These are phyloP conservation scores for Platerodrilus igneus DNA, from an alignment of 2,888 invertebrate species.

Conservation along the genomic window DNA sequence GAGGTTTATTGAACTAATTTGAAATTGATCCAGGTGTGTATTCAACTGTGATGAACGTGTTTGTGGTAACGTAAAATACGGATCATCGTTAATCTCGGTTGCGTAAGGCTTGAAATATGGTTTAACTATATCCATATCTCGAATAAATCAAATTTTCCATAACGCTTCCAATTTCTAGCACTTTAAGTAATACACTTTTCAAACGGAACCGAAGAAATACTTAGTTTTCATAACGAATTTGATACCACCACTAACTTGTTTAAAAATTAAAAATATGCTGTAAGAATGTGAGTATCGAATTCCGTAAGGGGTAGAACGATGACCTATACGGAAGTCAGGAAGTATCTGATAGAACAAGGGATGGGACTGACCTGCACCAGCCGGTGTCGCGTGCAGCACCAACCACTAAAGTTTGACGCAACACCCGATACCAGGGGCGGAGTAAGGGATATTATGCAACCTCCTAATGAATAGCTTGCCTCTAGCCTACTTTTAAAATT, in stretches of 20 bases:
- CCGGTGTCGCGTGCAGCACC: conserved; percentile 40
- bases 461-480: too few relatives aligned
- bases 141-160: not conserved
- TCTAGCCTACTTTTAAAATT: too few relatives aligned
- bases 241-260: not conserved
- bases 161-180: too few relatives aligned
- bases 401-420: conserved; percentile 33
- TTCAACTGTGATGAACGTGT: conserved; percentile 12
- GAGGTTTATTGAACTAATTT: conserved; percentile 20
- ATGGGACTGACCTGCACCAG: conserved; percentile 45
- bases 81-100: conserved; percentile 21
- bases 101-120: conserved; percentile 34
- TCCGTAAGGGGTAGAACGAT: conserved; percentile 34
- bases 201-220: not conserved
- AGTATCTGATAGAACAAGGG: conserved; percentile 34
- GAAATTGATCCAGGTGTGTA: conserved; percentile 15
- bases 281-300: conserved; percentile 1
- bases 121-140: conserved; percentile 39
- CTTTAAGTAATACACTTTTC: conserved; percentile 3
- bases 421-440: conserved; percentile 32
- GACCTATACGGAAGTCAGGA: conserved; percentile 43
- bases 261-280: too few relatives aligned
- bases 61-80: conserved; percentile 19
- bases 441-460: too few relatives aligned
- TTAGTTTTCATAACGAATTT: not conserved